Percentiles rank a stretch among this genome's conserved stretches.
These are phyloP conservation scores for Psammodynastes pulverulentus DNA, from an alignment of 2,113 vertebrate species.

Conservation along the genomic window DNA sequence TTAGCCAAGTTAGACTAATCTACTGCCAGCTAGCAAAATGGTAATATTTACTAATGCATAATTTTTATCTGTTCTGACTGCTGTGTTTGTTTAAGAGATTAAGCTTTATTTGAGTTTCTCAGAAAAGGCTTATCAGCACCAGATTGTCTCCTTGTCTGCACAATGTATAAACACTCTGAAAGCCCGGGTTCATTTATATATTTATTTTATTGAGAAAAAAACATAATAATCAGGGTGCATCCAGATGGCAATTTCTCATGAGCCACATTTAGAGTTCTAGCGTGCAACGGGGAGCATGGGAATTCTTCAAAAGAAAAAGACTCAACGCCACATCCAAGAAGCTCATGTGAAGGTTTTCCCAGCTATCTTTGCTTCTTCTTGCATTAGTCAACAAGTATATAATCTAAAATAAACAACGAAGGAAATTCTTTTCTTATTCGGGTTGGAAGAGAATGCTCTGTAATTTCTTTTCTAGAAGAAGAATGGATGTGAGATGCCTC, in stretches of 20 bases:
- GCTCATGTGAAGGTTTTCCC: background rate
- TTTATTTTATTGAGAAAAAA: background rate
- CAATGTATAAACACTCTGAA: background rate
- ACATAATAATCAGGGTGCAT: background rate
- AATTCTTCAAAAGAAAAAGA: background rate
- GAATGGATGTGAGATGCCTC: background rate
- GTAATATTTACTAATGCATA: constrained; percentile 35
- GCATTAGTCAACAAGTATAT: background rate
- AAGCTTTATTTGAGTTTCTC: constrained; percentile 26
- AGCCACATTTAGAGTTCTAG: background rate
- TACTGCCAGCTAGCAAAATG: background rate
- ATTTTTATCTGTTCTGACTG: constrained; percentile 6
- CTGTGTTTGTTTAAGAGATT: constrained; percentile 37
- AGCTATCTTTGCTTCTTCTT: background rate
- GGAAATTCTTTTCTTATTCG: background rate
- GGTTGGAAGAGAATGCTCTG: background rate
- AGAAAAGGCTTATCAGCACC: background rate
- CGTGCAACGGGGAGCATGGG: background rate
- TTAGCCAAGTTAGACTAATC: constrained; percentile 35
- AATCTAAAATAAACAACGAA: background rate
- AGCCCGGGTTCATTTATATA: background rate
- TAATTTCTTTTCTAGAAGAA: background rate
- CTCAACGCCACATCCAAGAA: background rate
- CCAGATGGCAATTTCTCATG: constrained; percentile 1
- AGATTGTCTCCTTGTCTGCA: constrained; percentile 13